Percentiles rank a stretch among this genome's conserved stretches.
Evolutionary conservation across 2,113 vertebrate genomes (phyloP).

Genomic region (Barbus barbus): DNA sequence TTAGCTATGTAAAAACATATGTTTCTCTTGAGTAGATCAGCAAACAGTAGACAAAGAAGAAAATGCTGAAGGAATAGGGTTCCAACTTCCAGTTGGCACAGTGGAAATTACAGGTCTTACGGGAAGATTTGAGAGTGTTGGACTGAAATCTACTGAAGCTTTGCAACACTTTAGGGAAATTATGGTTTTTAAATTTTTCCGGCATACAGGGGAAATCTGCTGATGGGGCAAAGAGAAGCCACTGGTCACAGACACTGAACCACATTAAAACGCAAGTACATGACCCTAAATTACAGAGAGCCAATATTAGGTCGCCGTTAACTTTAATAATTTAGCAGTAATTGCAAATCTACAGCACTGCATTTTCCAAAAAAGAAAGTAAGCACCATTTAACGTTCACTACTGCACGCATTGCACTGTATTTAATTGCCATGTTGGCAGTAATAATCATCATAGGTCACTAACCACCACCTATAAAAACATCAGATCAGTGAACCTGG

Average conservation of each 20-base stretch:
- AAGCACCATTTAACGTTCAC: not conserved
- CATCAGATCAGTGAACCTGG: slow-evolving; percentile 15
- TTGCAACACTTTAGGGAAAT: slow-evolving; percentile 55
- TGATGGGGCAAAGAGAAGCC: slow-evolving; percentile 61
- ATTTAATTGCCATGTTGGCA: slow-evolving; percentile 7
- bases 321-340: slow-evolving; percentile 36
- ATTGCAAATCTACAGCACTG: slow-evolving; percentile 26
- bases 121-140: slow-evolving; percentile 24
- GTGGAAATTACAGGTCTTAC: slow-evolving; percentile 29
- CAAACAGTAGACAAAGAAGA: not conserved
- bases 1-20: not conserved
- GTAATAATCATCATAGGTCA: slow-evolving; percentile 21
- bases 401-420: not conserved
- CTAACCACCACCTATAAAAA: slow-evolving; percentile 17
- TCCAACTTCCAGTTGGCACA: slow-evolving; percentile 15
- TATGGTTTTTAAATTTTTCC: slow-evolving; percentile 57
- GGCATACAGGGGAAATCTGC: slow-evolving; percentile 58
- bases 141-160: slow-evolving; percentile 21
- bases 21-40: not conserved
- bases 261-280: slow-evolving; percentile 61
- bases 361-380: slow-evolving; percentile 8
- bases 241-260: slow-evolving; percentile 57
- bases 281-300: slow-evolving; percentile 10
- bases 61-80: not conserved
- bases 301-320: slow-evolving; percentile 9